A percentile compares a stretch with the other conserved stretches of the same genome.
Evolutionary conservation across 2,888 invertebrate species (phyloP).

Genomic region (Drosophila anomelani): DNA sequence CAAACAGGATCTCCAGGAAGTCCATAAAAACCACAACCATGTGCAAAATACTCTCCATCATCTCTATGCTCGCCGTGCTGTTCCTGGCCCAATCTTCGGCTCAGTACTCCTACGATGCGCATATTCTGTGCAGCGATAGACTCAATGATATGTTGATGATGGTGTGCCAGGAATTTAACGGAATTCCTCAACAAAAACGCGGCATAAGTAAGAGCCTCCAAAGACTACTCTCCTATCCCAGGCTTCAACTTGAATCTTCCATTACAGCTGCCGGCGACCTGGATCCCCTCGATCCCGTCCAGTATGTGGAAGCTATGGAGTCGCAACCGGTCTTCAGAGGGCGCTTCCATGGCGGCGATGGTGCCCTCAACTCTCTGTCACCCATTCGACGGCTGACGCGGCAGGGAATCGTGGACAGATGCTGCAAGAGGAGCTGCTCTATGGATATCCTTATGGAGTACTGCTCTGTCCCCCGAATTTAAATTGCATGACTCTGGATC

Average conservation of each 20-base stretch:
- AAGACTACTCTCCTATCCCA: too few relatives aligned
- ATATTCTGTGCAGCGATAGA: slow-evolving; percentile 1
- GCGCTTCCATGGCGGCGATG: slow-evolving; percentile 1
- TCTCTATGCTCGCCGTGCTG: slow-evolving; percentile 9
- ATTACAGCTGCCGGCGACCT: not conserved
- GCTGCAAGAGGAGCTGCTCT: slow-evolving; percentile 2
- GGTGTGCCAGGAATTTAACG: slow-evolving; percentile 1
- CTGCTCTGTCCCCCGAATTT: not conserved
- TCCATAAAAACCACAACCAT: not conserved
- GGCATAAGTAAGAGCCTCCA: not conserved
- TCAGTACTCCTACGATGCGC: not conserved
- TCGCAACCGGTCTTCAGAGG: slow-evolving; percentile 2
- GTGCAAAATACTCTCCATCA: not conserved
- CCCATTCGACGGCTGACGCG: slow-evolving; percentile 1
- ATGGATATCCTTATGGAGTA: not conserved
- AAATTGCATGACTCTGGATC: not conserved
- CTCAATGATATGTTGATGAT: slow-evolving; percentile 9
- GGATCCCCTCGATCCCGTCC: slow-evolving; percentile 6
- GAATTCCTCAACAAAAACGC: not conserved
- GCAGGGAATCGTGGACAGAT: slow-evolving; percentile 7
- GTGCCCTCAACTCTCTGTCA: not conserved
- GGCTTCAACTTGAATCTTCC: too few relatives aligned
- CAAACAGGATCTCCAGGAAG: not conserved
- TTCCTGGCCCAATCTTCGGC: slow-evolving; percentile 2
- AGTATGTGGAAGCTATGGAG: slow-evolving; percentile 5